Evolutionary conservation across 2,113 vertebrate species (phyloP).

Genomic region (Ploceus nigricollis): DNA sequence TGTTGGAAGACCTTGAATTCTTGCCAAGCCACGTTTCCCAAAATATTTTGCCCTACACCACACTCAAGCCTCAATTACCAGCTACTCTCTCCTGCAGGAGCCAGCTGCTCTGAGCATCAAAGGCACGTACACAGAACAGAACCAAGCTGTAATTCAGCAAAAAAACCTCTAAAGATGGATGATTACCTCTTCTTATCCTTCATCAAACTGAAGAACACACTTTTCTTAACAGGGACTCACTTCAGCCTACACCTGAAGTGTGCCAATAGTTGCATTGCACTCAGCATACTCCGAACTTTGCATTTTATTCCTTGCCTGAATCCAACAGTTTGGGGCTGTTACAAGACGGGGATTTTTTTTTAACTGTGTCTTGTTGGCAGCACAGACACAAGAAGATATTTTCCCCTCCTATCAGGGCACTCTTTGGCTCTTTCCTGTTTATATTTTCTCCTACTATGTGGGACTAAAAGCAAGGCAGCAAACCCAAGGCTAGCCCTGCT

Average conservation of each 20-base stretch:
- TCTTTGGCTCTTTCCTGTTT: constrained; percentile 52
- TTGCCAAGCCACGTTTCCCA: constrained; percentile 16
- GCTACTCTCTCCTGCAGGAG: not conserved
- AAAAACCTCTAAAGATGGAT: not conserved
- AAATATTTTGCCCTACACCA: constrained; percentile 20
- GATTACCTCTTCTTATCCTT: not conserved
- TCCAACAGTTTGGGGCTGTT: too few relatives aligned
- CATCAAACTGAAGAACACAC: not conserved
- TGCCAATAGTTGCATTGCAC: too few relatives aligned
- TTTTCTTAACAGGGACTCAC: not conserved
- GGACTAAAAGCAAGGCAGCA: constrained; percentile 42
- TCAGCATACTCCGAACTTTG: accelerated
- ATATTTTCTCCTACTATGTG: not conserved
- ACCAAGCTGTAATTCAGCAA: not conserved
- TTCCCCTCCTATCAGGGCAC: not conserved
- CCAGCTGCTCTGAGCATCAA: not conserved
- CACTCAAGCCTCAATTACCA: not conserved
- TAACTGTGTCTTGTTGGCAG: not conserved
- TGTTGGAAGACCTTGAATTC: constrained; percentile 17
- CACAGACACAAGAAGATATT: not conserved
- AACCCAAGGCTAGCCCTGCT: constrained; percentile 29
- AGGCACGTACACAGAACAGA: not conserved
- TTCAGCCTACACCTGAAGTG: not conserved
- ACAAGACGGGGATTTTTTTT: accelerated
- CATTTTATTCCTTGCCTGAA: not conserved